Conservation (phyloP, 2,888 invertebrate genomes). For the Disparrhopalites patrizii region DNA sequence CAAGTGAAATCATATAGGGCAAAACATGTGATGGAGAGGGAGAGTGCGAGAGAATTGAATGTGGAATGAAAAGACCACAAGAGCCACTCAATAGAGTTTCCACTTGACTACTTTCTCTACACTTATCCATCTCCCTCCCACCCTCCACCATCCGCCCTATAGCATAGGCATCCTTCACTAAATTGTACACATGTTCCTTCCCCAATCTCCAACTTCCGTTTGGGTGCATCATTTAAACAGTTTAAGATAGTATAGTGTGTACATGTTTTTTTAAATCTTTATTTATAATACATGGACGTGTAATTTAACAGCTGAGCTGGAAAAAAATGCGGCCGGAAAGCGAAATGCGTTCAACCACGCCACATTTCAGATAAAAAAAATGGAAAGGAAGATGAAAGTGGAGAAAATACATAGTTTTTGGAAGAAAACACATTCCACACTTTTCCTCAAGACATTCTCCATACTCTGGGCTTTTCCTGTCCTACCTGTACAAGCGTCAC, state of each 20-base stretch:
- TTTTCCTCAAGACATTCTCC: no score
- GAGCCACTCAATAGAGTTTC: constrained; percentile 21
- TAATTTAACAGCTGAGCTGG: constrained; percentile 13
- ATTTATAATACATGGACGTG: constrained; percentile 18
- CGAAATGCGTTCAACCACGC: constrained; percentile 17
- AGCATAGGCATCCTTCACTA: background rate
- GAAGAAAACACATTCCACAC: no score
- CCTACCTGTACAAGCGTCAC: no score
- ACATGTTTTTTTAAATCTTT: constrained; percentile 21
- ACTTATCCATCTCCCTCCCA: background rate
- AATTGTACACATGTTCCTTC: constrained; percentile 4
- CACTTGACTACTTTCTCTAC: constrained; percentile 21
- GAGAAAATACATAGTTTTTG: background rate
- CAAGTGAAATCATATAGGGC: background rate
- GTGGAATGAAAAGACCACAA: constrained; percentile 6
- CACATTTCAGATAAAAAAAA: background rate
- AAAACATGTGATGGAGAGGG: no score
- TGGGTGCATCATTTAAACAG: constrained; percentile 14
- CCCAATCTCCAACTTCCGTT: background rate
- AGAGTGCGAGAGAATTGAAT: background rate
- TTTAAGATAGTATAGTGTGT: background rate
- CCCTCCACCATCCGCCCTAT: background rate
- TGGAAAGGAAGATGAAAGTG: background rate
- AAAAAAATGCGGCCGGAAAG: constrained; percentile 5
- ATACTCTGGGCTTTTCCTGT: no score